A percentile compares a stretch with the other conserved stretches of the same genome.
Conservation (phyloP, 2,888 invertebrate genomes). For the Acanthosepion esculentum region DNA sequence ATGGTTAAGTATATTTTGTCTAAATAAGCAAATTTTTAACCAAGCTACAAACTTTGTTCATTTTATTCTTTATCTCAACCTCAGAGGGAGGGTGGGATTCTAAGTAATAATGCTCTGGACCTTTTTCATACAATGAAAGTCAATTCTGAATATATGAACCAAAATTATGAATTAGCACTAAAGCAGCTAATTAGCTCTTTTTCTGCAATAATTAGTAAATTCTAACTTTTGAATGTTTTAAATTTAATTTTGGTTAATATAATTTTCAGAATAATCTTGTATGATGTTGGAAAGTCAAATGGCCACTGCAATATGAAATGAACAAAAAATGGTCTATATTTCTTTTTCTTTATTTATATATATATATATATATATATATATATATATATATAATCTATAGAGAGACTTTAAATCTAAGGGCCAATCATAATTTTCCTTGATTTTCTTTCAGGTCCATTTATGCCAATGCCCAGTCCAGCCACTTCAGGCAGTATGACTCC, state of each 20-base stretch:
- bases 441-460: constrained; percentile 51
- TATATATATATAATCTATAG: no score
- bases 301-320: not conserved
- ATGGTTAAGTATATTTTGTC: not conserved
- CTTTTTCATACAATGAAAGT: not conserved
- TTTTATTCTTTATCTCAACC: not conserved
- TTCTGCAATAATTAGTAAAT: not conserved
- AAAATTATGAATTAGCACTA: not conserved
- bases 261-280: not conserved
- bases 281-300: not conserved
- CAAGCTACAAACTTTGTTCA: not conserved
- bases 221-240: not conserved
- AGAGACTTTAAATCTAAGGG: constrained; percentile 25
- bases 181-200: not conserved
- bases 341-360: no score
- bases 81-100: not conserved
- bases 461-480: constrained; percentile 60
- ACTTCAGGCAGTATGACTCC: constrained; percentile 52
- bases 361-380: no score
- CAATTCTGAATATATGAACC: not conserved
- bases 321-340: not conserved
- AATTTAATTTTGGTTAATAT: not conserved
- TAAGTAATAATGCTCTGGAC: no score
- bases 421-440: not conserved
- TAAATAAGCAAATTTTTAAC: no score